Evolutionary conservation across 1,140 invertebrate species (phyloP).

Genomic region (Drosophila takahashii): DNA sequence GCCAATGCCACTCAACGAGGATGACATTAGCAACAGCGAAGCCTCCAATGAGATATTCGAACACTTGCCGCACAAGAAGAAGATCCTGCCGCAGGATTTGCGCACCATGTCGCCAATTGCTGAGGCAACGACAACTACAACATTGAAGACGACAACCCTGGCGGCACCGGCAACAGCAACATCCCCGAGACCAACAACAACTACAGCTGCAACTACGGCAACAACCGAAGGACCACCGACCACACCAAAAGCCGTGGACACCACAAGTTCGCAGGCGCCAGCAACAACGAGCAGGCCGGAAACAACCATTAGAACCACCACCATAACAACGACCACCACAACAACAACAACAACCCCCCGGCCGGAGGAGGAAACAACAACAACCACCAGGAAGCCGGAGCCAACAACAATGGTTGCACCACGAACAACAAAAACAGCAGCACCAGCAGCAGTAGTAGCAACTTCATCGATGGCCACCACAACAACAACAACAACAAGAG

Average conservation of each 20-base stretch:
- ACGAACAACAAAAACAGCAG: conserved; percentile 7
- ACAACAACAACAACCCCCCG: conserved; percentile 6
- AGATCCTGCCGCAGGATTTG: conserved; percentile 70
- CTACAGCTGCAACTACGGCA: neutral
- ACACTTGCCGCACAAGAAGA: conserved; percentile 76
- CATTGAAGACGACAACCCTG: conserved; percentile 4
- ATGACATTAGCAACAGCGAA: conserved; percentile 61
- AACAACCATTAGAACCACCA: conserved; percentile 7
- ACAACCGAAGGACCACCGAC: neutral
- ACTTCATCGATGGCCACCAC: conserved; percentile 1
- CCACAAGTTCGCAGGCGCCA: conserved; percentile 12
- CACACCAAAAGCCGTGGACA: conserved; percentile 12
- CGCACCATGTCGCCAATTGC: conserved; percentile 61
- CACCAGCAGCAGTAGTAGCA: conserved; percentile 1
- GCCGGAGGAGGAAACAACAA: conserved; percentile 8
- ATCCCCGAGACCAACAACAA: conserved; percentile 6
- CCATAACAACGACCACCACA: conserved; percentile 6
- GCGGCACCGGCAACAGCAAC: conserved; percentile 18
- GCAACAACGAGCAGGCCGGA: conserved; percentile 6
- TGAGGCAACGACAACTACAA: conserved; percentile 25
- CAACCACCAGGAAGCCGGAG: conserved; percentile 8
- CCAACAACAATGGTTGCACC: conserved; percentile 8
- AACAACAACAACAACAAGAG: neutral
- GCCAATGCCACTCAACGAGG: conserved; percentile 8
- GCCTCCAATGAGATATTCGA: conserved; percentile 77